Base-by-base conservation (phyloP, 2,113 vertebrate genomes). In the Oryzias celebensis region DNA sequence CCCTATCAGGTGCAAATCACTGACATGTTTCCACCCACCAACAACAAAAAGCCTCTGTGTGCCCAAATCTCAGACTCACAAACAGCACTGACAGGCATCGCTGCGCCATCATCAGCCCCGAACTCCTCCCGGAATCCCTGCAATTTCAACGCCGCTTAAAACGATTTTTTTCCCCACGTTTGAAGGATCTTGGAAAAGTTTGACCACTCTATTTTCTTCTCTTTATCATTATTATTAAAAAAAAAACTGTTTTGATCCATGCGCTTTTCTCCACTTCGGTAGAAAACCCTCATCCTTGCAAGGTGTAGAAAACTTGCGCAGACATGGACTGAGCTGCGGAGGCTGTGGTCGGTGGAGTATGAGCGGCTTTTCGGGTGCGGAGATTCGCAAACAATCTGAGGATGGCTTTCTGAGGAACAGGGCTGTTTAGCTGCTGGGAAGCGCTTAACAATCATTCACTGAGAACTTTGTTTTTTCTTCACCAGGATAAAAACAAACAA, bases 1-100 rank as follows among this genome's bases (percentile, higher is more conserved):
- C 85, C 92, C 92, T 93, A 92, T 93, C 91, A 93, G 91, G 92
- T 92, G 90, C 90, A 92, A 92, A 91, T 87, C 86, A 79, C 91
- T 90, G 89, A 92, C 91, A 91, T 89, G 91, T 92, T 93, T 92
- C 91, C 91, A 90, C 91, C 91, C 92, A 93, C 91, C 82, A 87
- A 83, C 83, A 88, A 89, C 81, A 87, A 85, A 88, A 90, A 91
- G 82, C 84, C 86, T 90, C 88, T 78, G 87, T 77, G 91, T 90
- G 90, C 89, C 86, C 88, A 87, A 90, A 90, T 85, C 77, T 81
- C 71, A 88, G 88, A 90, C 86, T 77, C 85, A 70, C 83, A 77
- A 80, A 77, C 83, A 67, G 76, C 88, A 73, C 87, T 87, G 85
- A 88, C 90, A 90, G 84, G 78, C 85, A 73, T 59, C 82, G 82